These are phyloP conservation scores for Cheiracanthium punctorium DNA, from an alignment of 2,888 invertebrate species.

Conservation along the genomic window DNA sequence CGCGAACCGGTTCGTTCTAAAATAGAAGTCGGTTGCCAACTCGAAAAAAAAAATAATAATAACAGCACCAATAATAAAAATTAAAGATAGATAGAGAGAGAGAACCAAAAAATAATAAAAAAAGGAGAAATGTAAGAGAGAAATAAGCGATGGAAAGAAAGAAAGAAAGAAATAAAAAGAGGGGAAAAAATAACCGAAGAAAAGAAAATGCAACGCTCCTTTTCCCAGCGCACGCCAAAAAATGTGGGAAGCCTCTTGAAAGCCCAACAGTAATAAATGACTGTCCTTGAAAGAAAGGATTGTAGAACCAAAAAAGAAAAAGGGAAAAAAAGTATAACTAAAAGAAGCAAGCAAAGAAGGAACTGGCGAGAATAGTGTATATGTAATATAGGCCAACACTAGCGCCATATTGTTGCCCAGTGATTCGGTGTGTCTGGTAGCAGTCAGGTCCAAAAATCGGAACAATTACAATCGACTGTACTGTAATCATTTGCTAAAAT, in stretches of 20 bases:
- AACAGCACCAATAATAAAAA: neutral
- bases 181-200: too few species aligned
- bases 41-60: neutral
- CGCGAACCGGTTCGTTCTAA: neutral
- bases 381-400: too few species aligned
- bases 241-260: slow-evolving; percentile 19
- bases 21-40: slow-evolving; percentile 20
- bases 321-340: neutral
- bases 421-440: too few species aligned
- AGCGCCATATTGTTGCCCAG: too few species aligned
- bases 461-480: too few species aligned
- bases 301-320: slow-evolving; percentile 20
- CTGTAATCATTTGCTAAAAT: too few species aligned
- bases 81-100: neutral
- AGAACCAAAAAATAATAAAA: slow-evolving; percentile 6
- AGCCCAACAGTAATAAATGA: slow-evolving; percentile 19
- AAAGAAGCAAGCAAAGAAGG: slow-evolving; percentile 3
- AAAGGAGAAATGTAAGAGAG: neutral
- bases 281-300: slow-evolving; percentile 45
- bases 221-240: slow-evolving; percentile 40
- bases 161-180: neutral
- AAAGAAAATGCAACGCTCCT: slow-evolving; percentile 22
- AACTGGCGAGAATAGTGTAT: neutral
- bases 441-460: too few species aligned
- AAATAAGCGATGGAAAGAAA: neutral